Evolutionary conservation across 1,140 invertebrate genomes (phyloP).

Genomic region (Platyscapa corneri): DNA sequence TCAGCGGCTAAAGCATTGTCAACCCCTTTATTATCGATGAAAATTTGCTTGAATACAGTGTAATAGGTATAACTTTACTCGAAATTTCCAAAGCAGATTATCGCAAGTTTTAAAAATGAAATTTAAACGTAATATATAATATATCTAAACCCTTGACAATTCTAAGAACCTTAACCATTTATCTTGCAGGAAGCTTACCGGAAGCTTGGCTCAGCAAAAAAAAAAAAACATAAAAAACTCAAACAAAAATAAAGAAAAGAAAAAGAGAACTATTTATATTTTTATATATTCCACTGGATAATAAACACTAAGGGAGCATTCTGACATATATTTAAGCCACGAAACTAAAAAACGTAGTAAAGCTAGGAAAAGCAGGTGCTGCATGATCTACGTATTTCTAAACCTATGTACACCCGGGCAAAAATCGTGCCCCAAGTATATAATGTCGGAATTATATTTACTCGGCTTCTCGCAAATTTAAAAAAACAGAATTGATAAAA

Average conservation of each 20-base stretch:
- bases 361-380: not conserved
- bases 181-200: not conserved
- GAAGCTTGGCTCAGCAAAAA: not conserved
- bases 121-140: not conserved
- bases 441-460: not conserved
- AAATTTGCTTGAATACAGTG: not conserved
- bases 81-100: conserved; percentile 41
- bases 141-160: not conserved
- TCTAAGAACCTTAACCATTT: not conserved
- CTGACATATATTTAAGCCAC: conserved; percentile 10
- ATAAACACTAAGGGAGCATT: conserved; percentile 19
- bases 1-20: conserved; percentile 6
- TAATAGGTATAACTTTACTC: not conserved
- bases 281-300: not conserved
- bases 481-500: not conserved
- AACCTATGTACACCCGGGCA: not conserved
- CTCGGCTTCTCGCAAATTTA: not conserved
- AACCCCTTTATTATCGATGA: not conserved
- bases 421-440: not conserved
- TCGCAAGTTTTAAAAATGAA: conserved; percentile 31
- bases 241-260: not conserved
- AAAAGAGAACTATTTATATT: not conserved
- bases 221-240: not conserved
- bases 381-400: conserved; percentile 11
- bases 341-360: not conserved